These are phyloP conservation scores for Tympanuchus pallidicinctus DNA, from an alignment of 2,113 vertebrate species.

Conservation along the genomic window DNA sequence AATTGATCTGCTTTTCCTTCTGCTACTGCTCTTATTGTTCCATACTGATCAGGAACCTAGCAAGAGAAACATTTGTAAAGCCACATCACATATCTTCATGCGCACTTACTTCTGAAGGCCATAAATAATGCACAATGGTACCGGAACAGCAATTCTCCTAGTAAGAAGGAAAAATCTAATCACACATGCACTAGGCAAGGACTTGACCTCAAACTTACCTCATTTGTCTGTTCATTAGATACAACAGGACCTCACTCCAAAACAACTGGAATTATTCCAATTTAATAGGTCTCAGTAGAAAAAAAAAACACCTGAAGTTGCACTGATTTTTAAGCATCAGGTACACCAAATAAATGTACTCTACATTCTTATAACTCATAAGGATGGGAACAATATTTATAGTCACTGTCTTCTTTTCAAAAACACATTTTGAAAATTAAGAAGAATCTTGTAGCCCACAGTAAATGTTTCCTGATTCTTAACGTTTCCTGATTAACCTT, in stretches of 20 bases:
- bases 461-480: neutral
- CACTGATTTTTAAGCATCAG: neutral
- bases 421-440: neutral
- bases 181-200: accelerated
- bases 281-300: neutral
- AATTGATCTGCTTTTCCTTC: constrained; percentile 95
- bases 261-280: neutral
- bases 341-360: neutral
- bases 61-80: constrained; percentile 35
- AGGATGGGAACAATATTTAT: neutral
- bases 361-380: neutral
- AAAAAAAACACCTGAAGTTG: neutral
- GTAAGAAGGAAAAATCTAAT: neutral
- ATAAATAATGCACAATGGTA: neutral
- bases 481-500: neutral
- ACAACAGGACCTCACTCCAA: neutral
- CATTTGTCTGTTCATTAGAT: neutral
- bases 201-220: neutral
- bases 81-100: neutral
- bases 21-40: constrained; percentile 92
- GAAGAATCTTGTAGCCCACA: neutral
- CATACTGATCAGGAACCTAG: constrained; percentile 96
- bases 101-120: neutral
- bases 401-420: neutral
- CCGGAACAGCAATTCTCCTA: neutral